These are phyloP conservation scores for Euplexia lucipara DNA, from an alignment of 2,888 invertebrate species.

Conservation along the genomic window DNA sequence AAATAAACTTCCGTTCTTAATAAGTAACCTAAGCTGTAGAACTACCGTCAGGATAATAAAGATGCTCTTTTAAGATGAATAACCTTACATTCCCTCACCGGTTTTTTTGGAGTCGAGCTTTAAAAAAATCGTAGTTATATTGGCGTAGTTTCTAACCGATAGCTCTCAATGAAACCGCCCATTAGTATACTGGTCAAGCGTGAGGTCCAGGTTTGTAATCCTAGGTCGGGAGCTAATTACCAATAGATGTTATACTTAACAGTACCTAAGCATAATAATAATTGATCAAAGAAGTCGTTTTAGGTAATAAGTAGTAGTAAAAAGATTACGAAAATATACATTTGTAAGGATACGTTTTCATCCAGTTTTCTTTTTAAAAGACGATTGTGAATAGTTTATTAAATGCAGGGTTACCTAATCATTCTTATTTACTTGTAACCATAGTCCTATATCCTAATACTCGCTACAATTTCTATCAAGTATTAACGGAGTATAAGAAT, in stretches of 20 bases:
- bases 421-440: constrained; percentile 1
- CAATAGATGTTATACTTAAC: too few relatives aligned
- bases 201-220: constrained; percentile 13
- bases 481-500: constrained; percentile 24
- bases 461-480: constrained; percentile 5
- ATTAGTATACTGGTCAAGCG: constrained; percentile 25
- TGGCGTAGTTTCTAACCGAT: constrained; percentile 17
- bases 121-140: background rate
- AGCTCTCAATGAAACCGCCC: constrained; percentile 8
- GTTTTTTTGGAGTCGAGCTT: background rate
- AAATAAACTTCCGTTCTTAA: constrained; percentile 50
- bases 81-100: background rate
- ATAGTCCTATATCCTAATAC: background rate
- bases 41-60: constrained; percentile 27
- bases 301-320: too few relatives aligned
- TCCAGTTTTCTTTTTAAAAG: too few relatives aligned
- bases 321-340: too few relatives aligned
- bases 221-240: constrained; percentile 8
- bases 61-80: constrained; percentile 34
- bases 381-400: constrained; percentile 10
- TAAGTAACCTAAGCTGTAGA: constrained; percentile 35
- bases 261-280: background rate
- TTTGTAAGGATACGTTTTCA: too few relatives aligned
- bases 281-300: background rate
- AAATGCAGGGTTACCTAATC: background rate